phyloP scores from a whole-genome alignment of 2,888 invertebrate genomes.

The Cremastinae sp. region DNA sequence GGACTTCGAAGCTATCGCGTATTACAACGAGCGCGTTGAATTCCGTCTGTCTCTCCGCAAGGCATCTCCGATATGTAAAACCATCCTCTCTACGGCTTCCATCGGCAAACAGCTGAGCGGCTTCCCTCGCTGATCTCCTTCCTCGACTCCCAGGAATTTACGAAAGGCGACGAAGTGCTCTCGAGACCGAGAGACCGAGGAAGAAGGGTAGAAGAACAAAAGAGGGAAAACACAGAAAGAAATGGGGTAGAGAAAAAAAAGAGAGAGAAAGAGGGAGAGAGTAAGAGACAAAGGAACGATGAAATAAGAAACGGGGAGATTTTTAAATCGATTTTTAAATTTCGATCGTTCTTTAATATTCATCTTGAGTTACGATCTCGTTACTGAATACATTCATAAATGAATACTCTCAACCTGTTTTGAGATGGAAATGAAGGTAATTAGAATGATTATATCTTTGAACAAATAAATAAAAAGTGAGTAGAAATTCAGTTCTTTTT shows the following conservation, averaged over 20 bases:
- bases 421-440: too few relatives aligned
- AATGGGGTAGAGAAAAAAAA: neutral
- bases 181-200: conserved; percentile 45
- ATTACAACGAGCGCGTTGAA: conserved; percentile 31
- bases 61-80: conserved; percentile 60
- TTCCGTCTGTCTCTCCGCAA: conserved; percentile 51
- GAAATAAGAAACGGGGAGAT: conserved; percentile 32
- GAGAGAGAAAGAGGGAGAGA: conserved; percentile 1
- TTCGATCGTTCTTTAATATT: too few relatives aligned
- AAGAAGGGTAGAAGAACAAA: conserved; percentile 43
- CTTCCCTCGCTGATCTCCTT: conserved; percentile 64
- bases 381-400: too few relatives aligned
- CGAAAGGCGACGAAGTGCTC: conserved; percentile 59
- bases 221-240: conserved; percentile 2
- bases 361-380: too few relatives aligned
- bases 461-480: too few relatives aligned
- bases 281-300: neutral
- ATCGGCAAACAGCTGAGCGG: conserved; percentile 75
- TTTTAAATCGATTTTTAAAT: neutral
- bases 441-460: too few relatives aligned
- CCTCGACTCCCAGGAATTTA: conserved; percentile 65
- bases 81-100: conserved; percentile 71
- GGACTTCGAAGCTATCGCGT: conserved; percentile 8
- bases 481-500: too few relatives aligned
- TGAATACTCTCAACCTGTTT: too few relatives aligned